Evolutionary conservation across 2,113 vertebrate genomes (phyloP), one percentile per base, ranked within the genome.

Genomic region (Ophiodon elongatus): DNA sequence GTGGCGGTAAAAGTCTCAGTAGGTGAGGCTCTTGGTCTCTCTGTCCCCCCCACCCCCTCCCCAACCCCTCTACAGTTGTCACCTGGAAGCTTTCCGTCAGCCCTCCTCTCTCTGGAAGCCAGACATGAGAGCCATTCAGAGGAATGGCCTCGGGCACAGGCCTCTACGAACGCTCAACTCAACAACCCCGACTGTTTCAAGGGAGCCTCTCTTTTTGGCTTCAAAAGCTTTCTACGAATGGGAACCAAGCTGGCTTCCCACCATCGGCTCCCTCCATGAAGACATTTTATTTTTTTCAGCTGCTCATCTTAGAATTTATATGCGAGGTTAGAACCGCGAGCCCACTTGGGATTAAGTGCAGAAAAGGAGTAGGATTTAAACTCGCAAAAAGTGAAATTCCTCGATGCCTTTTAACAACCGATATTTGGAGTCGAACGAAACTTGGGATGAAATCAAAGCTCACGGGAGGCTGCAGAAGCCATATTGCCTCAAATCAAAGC

Each of bases 31-130:
- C 25, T 23, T 4, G 56, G 65, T 59, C 71, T 83, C 41, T 68
- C 74, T 59, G 25, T 56, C 41, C 50, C 39, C 10, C 67, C 75
- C 41, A 52, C 74, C 52, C 43, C 29, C 41, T 41, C 27, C 23
- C 63, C 45, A 57, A 21, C 43, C 50, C 5, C 13, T n/a, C n/a
- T 6, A 74, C 76, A 65, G 85, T 86, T 86, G 89, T 92, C 92
- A 93, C 92, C 91, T 92, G 88, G 84, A 92, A 92, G 85, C 91
- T 88, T 92, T 88, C 80, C 43, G 57, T 85, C 89, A 89, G 80
- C 73, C 77, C 78, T 43, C 47, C 54, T 63, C 83, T 82, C 86
- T 87, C 75, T 85, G 57, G 84, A 88, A 84, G 75, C 79, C 72
- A 73, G 78, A 85, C 88, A 84, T 91, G 91, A 88, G 90, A 88